A percentile compares a stretch with the other conserved stretches of the same genome.
These are phyloP conservation scores for Cuculus canorus DNA, from an alignment of 2,797 vertebrate species.

Conservation along the genomic window DNA sequence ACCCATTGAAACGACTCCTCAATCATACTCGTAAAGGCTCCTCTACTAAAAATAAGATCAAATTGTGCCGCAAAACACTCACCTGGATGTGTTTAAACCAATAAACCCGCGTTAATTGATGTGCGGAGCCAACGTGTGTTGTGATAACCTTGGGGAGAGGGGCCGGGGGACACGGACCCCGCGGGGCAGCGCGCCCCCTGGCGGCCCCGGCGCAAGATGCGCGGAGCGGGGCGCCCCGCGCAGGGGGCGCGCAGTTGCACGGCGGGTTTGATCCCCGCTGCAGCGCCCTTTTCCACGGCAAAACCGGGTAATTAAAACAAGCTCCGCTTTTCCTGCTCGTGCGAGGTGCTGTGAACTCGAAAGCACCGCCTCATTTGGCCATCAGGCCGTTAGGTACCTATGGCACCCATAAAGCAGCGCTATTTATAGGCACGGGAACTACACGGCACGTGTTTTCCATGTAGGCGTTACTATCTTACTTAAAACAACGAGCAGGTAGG, in stretches of 20 bases:
- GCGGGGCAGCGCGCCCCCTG: too few relatives aligned
- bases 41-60: not conserved
- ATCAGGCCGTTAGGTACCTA: not conserved
- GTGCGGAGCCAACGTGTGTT: not conserved
- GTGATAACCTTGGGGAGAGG: too few relatives aligned
- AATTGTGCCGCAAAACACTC: not conserved
- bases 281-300: accelerated
- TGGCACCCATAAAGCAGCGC: not conserved
- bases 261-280: not conserved
- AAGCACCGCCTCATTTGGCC: not conserved
- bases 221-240: too few relatives aligned
- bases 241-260: too few relatives aligned
- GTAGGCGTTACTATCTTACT: not conserved
- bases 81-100: not conserved
- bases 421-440: not conserved
- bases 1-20: not conserved
- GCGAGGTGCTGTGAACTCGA: not conserved
- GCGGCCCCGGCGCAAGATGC: too few relatives aligned
- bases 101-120: accelerated
- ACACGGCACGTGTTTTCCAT: not conserved
- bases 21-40: not conserved
- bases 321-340: accelerated
- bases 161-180: too few relatives aligned
- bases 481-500: not conserved
- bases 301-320: not conserved